Conservation (phyloP, 64 coral and sea anemone genomes). For the Orbicella faveolata region DNA sequence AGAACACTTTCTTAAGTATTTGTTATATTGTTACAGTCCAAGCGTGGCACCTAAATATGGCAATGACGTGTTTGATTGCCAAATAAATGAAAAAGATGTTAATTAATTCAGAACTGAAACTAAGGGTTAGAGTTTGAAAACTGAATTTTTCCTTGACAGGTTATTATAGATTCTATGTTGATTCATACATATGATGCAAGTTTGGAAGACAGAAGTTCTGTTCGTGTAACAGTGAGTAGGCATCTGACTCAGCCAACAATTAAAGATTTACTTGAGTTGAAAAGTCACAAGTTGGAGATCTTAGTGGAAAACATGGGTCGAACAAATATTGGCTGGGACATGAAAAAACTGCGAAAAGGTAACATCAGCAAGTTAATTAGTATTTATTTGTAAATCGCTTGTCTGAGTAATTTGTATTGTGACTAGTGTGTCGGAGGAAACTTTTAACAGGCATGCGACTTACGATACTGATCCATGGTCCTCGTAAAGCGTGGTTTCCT, state of each 20-base stretch:
- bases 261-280: neutral
- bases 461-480: too few relatives aligned
- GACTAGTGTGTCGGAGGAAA: neutral
- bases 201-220: neutral
- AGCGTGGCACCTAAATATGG: too few relatives aligned
- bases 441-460: neutral
- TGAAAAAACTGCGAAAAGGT: slow-evolving; percentile 65
- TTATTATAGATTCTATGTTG: slow-evolving; percentile 9
- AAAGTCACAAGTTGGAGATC: slow-evolving; percentile 44
- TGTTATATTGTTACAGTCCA: too few relatives aligned
- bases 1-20: too few relatives aligned
- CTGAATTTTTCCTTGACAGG: neutral
- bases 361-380: neutral
- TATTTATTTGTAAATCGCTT: too few relatives aligned
- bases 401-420: neutral
- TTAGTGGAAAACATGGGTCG: slow-evolving; percentile 81
- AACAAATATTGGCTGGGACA: slow-evolving; percentile 50
- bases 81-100: too few relatives aligned
- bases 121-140: too few relatives aligned
- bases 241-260: neutral
- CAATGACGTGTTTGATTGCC: too few relatives aligned
- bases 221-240: neutral
- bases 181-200: slow-evolving; percentile 38
- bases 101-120: too few relatives aligned
- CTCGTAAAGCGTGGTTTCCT: neutral